Evolutionary conservation across 1,140 invertebrate species (phyloP), one percentile per base, ranked within the genome.

Genomic region (Arctopsyche grandis): DNA sequence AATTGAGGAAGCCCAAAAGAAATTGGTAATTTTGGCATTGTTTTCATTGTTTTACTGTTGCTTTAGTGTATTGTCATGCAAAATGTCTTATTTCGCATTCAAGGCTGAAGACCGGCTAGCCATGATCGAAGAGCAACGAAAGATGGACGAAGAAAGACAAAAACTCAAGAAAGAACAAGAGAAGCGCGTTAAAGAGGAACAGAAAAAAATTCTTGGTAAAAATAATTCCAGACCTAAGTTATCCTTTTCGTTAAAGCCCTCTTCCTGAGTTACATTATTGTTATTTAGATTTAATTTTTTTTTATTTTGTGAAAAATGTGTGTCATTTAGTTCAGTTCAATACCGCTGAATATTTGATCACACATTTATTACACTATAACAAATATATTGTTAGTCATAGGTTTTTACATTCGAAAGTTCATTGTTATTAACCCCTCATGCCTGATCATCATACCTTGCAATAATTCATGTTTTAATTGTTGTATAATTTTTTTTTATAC

Each of bases 121-220:
- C 79, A 96, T 98, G 91, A 96, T 99, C 81, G 97, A 98, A 90
- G 96, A 98, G 86, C 97, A 98, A 89, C 92, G 97, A 81, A 93
- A 96, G 88, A 97, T 98, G 91, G 94, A 98, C 84, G 97, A 99
- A 89, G 96, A 98, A 86, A 93, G 95, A 84, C 96, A 98, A 87
- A 93, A 93, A 85, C 91, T 98, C 88, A 93, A 95, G 85, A 96
- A 96, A 87, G 96, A 98, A 86, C 94, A 97, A 86, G 96, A 97
- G 84, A 96, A 94, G 83, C 91, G 95, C 82, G 90, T 94, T 69
- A 97, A 97, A 88, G 95, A 97, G 87, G 97, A 98, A 88, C 97
- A 99, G 89, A 97, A 97, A 88, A 95, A 97, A 87, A 98, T 99
- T 83, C 91, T 98, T 83, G 97, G 97, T 83, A 99, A 98, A 91